Percentiles rank a stretch among this genome's conserved stretches.
Evolutionary conservation across 2,113 vertebrate genomes (phyloP).

Genomic region (Dipodomys stephensi): DNA sequence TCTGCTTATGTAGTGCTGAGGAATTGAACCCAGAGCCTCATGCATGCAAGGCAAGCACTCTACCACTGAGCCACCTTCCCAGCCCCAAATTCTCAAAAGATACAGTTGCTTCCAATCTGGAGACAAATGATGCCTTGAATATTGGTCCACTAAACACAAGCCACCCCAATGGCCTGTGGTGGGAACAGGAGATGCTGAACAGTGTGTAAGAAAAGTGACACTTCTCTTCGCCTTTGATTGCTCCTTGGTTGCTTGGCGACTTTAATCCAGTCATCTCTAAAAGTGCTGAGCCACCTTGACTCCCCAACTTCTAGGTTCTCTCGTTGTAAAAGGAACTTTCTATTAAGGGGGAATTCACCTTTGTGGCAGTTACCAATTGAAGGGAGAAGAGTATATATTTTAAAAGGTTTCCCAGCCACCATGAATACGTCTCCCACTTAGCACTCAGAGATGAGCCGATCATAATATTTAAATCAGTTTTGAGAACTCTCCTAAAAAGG

Average conservation of each 20-base stretch:
- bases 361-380: slow-evolving; percentile 60
- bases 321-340: slow-evolving; percentile 53
- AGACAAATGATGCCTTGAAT: neutral
- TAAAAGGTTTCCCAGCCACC: slow-evolving; percentile 73
- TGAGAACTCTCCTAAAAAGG: slow-evolving; percentile 87
- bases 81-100: neutral
- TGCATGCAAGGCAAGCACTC: too few species aligned
- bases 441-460: slow-evolving; percentile 84
- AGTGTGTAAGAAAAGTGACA: neutral
- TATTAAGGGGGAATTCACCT: slow-evolving; percentile 72
- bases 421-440: slow-evolving; percentile 80
- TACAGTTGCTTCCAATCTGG: neutral
- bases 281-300: slow-evolving; percentile 52
- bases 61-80: too few species aligned
- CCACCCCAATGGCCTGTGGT: neutral
- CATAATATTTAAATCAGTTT: slow-evolving; percentile 89
- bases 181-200: rapidly evolving
- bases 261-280: slow-evolving; percentile 58
- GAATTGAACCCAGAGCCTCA: too few species aligned
- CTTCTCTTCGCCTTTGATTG: slow-evolving; percentile 7
- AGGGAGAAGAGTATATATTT: slow-evolving; percentile 79
- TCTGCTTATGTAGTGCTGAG: too few species aligned
- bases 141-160: neutral
- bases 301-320: slow-evolving; percentile 42
- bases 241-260: slow-evolving; percentile 66